A percentile compares a stretch with the other conserved stretches of the same genome.
phyloP scores from a whole-genome alignment of 1,140 invertebrate genomes.

The Meloidogyne floridensis region DNA sequence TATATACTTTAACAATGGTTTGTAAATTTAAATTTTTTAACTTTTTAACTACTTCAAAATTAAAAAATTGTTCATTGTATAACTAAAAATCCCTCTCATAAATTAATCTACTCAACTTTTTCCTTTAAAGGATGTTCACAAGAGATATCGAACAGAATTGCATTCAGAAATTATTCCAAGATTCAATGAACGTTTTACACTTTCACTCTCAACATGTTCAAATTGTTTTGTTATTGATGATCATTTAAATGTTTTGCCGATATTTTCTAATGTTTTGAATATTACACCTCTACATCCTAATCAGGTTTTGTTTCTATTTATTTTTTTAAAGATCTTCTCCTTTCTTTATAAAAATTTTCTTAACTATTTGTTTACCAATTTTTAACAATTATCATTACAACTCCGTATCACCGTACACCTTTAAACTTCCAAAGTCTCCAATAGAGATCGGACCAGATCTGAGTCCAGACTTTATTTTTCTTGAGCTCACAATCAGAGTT shows the following conservation, averaged over 20 bases:
- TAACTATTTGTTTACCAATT: too few relatives aligned
- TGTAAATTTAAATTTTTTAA: conserved; percentile 16
- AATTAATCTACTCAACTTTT: conserved; percentile 6
- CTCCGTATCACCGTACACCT: too few relatives aligned
- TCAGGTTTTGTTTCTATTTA: too few relatives aligned
- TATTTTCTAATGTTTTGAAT: conserved; percentile 83
- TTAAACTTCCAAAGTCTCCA: too few relatives aligned
- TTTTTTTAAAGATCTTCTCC: too few relatives aligned
- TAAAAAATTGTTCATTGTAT: too few relatives aligned
- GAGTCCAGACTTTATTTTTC: too few relatives aligned
- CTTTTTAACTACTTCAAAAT: not conserved
- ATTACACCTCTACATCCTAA: conserved; percentile 72
- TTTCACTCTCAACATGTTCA: conserved; percentile 84
- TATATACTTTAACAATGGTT: conserved; percentile 92
- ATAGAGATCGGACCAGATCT: too few relatives aligned
- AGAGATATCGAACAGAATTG: conserved; percentile 88
- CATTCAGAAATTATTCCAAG: conserved; percentile 86
- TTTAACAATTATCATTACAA: too few relatives aligned
- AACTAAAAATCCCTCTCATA: not conserved
- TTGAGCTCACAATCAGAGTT: too few relatives aligned
- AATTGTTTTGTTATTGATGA: conserved; percentile 91
- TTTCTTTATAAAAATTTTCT: too few relatives aligned
- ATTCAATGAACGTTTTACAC: conserved; percentile 93
- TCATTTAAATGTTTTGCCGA: conserved; percentile 84
- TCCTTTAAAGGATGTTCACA: conserved; percentile 81